phyloP scores from a whole-genome alignment of 2,797 vertebrate species.

The Coluber constrictor region DNA sequence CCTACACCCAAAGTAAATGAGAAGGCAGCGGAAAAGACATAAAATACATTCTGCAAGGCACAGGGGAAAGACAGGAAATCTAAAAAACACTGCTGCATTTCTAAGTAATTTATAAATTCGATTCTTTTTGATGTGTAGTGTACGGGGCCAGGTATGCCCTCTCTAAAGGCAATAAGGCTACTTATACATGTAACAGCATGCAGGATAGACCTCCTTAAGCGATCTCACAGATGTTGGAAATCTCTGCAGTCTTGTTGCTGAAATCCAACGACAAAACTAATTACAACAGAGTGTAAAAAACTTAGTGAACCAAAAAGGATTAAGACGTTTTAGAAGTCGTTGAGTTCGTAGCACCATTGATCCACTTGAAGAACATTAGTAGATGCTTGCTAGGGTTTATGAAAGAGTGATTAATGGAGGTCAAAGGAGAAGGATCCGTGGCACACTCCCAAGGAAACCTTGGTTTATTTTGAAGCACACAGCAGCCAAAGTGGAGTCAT shows the following conservation, averaged over 20 bases:
- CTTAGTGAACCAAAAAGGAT: conserved; percentile 25
- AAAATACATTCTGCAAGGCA: not conserved
- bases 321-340: conserved; percentile 21
- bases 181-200: not conserved
- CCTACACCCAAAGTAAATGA: not conserved
- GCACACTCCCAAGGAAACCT: not conserved
- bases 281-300: conserved; percentile 13
- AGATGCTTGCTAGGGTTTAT: conserved; percentile 12
- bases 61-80: not conserved
- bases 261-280: conserved; percentile 28
- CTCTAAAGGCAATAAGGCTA: not conserved
- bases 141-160: not conserved
- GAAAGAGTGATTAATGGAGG: conserved; percentile 20
- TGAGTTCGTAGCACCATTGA: conserved; percentile 5
- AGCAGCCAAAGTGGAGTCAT: conserved; percentile 4
- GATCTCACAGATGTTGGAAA: conserved; percentile 11
- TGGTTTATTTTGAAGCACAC: conserved; percentile 12
- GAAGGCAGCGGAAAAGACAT: not conserved
- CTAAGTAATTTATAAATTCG: not conserved
- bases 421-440: conserved; percentile 7
- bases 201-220: not conserved
- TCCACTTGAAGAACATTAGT: conserved; percentile 9
- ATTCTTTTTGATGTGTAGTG: not conserved
- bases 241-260: not conserved
- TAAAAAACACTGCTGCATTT: not conserved